Percentiles rank a stretch among this genome's conserved stretches.
These are phyloP conservation scores for Etheostoma perlongum DNA, from an alignment of 2,797 vertebrate genomes.

Conservation along the genomic window DNA sequence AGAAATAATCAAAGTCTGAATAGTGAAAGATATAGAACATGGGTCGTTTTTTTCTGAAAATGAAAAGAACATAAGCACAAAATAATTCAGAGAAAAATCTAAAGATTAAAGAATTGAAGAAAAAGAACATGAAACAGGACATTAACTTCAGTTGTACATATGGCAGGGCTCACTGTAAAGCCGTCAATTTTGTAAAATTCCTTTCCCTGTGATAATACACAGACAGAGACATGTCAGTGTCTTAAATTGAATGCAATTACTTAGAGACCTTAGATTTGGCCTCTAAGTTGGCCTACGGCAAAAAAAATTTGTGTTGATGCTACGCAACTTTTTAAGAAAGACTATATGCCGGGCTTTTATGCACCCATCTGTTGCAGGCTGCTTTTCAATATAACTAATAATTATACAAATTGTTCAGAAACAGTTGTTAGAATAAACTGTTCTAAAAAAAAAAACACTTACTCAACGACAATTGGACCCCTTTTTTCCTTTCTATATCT, in stretches of 20 bases:
- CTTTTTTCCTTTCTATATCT: not conserved
- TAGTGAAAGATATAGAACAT: constrained; percentile 13
- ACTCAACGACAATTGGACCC: not conserved
- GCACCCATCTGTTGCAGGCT: constrained; percentile 7
- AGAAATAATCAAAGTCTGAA: constrained; percentile 27
- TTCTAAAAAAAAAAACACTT: not conserved
- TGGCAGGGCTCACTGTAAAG: not conserved
- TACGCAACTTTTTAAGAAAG: constrained; percentile 2
- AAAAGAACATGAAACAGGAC: not conserved
- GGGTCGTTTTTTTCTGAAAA: not conserved
- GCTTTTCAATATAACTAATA: constrained; percentile 11
- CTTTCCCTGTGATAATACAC: not conserved
- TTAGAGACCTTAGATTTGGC: not conserved
- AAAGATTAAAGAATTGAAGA: not conserved
- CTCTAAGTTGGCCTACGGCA: not conserved
- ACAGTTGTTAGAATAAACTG: not conserved
- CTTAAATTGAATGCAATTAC: constrained; percentile 18
- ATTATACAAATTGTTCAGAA: constrained; percentile 20
- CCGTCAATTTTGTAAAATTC: constrained; percentile 5
- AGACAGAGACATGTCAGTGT: constrained; percentile 3
- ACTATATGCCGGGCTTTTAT: not conserved
- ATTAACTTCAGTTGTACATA: not conserved
- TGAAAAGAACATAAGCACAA: constrained; percentile 7
- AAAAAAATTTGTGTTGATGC: constrained; percentile 14
- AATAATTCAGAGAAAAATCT: not conserved